Base-by-base conservation (phyloP, 2,888 invertebrate species). In the Mythimna ferrago region DNA sequence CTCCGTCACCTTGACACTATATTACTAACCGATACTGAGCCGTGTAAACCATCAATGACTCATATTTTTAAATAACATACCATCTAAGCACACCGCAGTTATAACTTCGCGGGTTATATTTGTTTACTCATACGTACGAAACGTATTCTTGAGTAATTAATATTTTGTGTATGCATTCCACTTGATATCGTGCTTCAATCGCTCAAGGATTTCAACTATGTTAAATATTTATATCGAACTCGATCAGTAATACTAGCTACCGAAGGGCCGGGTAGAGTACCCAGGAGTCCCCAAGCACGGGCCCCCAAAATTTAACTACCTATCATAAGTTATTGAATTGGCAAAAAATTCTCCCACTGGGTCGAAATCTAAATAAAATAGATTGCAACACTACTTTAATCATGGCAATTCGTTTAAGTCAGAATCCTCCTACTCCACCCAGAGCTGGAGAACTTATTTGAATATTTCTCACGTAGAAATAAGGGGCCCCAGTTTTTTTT, bases 1-100 rank as follows among this genome's bases (percentile, higher is more conserved):
- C 79, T 70, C 85, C 86, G 88, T 90, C 81, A 88, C 93, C 94
- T 93, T 93, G 93, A 89, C 92, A 91, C 92, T 88, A 90, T 90
- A 93, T 91, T 90, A 91, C 87, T 85, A 89, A 87, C 89, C 87
- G 88, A 90, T 88, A 89, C 82, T 90, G 92, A 92, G 88, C 90
- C 89, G 88, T 88, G 89, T 88, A 89, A 89, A 88, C 87, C 86
- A 88, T 81, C 83, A 86, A 81, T 90, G 90, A 91, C 83, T 90
- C 90, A 90, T 86, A 80, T 83, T 84, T 83, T 83, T 85, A 82
- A 85, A 86, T 86, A 86, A 82, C 86, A 65, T 75, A 71, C 69
- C 19, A 64, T 73, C 57, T 71, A 64, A 16, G 77, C 57, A 80
- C 61, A 64, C 71, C 68, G 78, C 54, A 19, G 38, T 71, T 63